Conservation (phyloP, 2,888 invertebrate species). For the Stenoptilia bipunctidactyla region DNA sequence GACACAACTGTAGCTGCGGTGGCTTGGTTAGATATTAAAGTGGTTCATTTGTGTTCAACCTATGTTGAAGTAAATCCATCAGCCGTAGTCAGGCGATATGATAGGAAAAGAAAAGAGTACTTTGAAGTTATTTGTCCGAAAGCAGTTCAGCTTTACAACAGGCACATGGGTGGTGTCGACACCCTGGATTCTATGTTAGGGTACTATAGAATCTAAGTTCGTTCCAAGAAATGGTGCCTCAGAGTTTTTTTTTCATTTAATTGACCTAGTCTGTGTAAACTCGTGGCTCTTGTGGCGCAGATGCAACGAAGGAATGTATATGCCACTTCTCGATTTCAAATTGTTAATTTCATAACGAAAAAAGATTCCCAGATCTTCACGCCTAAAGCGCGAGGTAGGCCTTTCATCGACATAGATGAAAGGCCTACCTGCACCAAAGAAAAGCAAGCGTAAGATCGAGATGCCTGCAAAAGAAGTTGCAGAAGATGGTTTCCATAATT, state of each 20-base stretch:
- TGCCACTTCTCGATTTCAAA: slow-evolving; percentile 13
- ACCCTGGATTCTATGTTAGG: slow-evolving; percentile 14
- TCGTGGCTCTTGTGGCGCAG: slow-evolving; percentile 13
- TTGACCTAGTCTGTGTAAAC: slow-evolving; percentile 13
- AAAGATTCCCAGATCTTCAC: background rate
- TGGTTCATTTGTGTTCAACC: background rate
- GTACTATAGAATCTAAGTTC: slow-evolving; percentile 14
- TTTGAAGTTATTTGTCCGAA: slow-evolving; percentile 11
- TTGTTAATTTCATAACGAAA: slow-evolving; percentile 2
- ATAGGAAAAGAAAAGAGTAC: slow-evolving; percentile 12
- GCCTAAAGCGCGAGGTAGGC: background rate
- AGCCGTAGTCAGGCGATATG: background rate
- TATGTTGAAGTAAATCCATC: slow-evolving; percentile 1
- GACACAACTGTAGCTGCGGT: slow-evolving; percentile 1
- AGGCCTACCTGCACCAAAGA: background rate
- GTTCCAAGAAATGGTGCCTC: slow-evolving; percentile 13
- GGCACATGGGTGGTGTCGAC: slow-evolving; percentile 12
- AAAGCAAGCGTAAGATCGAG: slow-evolving; percentile 2
- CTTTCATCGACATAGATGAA: background rate
- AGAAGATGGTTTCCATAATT: slow-evolving; percentile 1
- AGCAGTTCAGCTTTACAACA: slow-evolving; percentile 11
- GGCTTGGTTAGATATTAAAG: slow-evolving; percentile 3
- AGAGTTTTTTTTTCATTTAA: slow-evolving; percentile 14
- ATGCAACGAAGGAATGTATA: slow-evolving; percentile 5
- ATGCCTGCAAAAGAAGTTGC: slow-evolving; percentile 2